These are phyloP conservation scores for Apodemia zela DNA, from an alignment of 2,888 invertebrate species.

Conservation along the genomic window DNA sequence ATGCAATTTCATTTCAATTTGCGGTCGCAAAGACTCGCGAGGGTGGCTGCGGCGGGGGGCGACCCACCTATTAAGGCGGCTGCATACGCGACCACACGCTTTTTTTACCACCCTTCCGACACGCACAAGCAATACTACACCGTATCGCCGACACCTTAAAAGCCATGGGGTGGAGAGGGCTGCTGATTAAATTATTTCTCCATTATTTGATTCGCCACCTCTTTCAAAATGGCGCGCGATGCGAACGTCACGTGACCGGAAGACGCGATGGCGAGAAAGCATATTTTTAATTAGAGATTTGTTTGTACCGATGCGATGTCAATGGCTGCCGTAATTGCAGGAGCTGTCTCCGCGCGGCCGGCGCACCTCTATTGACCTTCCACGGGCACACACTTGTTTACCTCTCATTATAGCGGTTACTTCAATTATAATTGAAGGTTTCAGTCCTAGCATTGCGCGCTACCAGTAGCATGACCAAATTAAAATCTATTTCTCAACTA, in stretches of 20 bases:
- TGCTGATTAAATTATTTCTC: conserved; percentile 73
- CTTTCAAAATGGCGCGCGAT: conserved; percentile 73
- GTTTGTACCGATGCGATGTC: conserved; percentile 10
- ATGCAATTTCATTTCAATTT: conserved; percentile 76
- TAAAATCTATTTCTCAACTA: no score
- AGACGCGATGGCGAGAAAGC: conserved; percentile 15
- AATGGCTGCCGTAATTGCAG: conserved; percentile 2
- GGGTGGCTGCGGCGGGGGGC: conserved; percentile 31
- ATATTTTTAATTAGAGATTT: conserved; percentile 14
- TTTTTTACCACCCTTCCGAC: conserved; percentile 56
- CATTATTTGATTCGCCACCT: conserved; percentile 78
- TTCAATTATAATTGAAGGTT: no score
- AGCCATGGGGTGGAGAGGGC: conserved; percentile 40
- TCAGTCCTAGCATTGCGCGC: no score
- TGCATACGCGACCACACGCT: conserved; percentile 58
- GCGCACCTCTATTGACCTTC: background rate
- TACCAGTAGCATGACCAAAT: no score
- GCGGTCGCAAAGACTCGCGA: conserved; percentile 50
- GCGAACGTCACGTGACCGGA: conserved; percentile 22
- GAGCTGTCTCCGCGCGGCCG: background rate
- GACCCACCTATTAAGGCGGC: conserved; percentile 52
- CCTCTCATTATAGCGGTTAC: no score
- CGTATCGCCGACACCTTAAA: conserved; percentile 46
- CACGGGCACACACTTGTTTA: no score
- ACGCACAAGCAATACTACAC: conserved; percentile 46